Evolutionary conservation across 64 coral and sea anemone species (phyloP), one percentile per base, ranked within the genome.

Genomic region (Orbicella faveolata): DNA sequence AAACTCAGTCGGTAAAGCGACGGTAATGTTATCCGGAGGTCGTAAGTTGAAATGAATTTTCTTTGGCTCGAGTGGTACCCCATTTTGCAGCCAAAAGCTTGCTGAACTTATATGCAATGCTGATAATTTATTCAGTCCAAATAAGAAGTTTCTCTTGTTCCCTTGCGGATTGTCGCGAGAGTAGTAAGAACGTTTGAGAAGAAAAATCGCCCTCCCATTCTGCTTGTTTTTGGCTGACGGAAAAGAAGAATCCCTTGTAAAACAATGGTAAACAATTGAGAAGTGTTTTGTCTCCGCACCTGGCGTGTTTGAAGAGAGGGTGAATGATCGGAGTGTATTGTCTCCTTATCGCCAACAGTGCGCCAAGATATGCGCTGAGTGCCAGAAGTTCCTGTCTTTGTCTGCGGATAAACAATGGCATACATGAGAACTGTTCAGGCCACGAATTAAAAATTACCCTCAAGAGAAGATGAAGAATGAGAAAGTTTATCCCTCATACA

Each of bases 371-470:
- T 4, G 96, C 79, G 68, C 83, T 89, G 16, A 98, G 36, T 9
- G 83, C 93, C 11, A 98, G 53, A 44, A 95, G 63, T 82, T 98
- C 96, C 73, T 95, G 96, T 61, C 91, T 95, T 84, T 98, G 96
- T 65, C 96, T 98, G 54, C 6, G 79, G 33, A 72, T 70, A 21
- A 63, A 87, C 63, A 55, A 53, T 55, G 37, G 8, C 7, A 65
- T 88, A 37, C 64, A 19, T 51, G 15, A 59, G 15, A 4, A 53
- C 52, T 59, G 54, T 57, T 57, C 55, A 59, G 55, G 44, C 5
- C 44, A 6, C 44, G 39, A 41, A 41, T 41, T 41, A 41, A 41
- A 41, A 48, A 48, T 48, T 48, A 48, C 44, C 7, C 44, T 3
- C 2, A 6, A 48, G 5, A 48, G 5, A 48, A 6, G 44, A 48